Percentiles rank a stretch among this genome's conserved stretches.
phyloP scores from a whole-genome alignment of 2,797 vertebrate species.

The Alcedo atthis region DNA sequence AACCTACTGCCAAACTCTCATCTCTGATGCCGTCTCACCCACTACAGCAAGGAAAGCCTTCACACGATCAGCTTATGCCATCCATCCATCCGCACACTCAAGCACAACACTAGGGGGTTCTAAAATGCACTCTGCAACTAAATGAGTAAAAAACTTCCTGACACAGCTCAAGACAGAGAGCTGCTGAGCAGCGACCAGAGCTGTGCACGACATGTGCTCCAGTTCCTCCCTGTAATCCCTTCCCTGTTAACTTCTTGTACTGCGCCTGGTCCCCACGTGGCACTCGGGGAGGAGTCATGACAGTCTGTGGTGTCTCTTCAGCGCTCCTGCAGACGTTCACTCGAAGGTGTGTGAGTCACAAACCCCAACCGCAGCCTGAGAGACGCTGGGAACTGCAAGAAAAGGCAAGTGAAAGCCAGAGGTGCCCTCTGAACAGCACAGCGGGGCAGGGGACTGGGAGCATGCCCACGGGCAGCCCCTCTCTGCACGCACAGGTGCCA shows the following conservation, averaged over 20 bases:
- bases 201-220: accelerated
- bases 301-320: neutral
- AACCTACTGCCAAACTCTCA: neutral
- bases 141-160: neutral
- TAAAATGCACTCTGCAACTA: neutral
- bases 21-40: neutral
- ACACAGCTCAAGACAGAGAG: neutral
- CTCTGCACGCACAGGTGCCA: neutral
- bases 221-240: neutral
- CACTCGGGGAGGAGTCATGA: neutral
- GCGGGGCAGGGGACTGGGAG: accelerated
- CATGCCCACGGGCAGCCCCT: neutral
- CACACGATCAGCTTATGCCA: neutral
- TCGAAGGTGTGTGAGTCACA: neutral
- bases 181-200: neutral
- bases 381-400: neutral
- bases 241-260: neutral
- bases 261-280: neutral
- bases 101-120: neutral
- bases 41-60: neutral
- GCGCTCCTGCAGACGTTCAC: neutral
- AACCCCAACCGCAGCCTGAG: neutral
- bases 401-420: neutral
- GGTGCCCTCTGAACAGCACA: accelerated
- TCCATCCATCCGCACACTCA: neutral